Percentiles rank a stretch among this genome's conserved stretches.
phyloP scores from a whole-genome alignment of 2,888 invertebrate genomes.

The Trichogramma evanescens region DNA sequence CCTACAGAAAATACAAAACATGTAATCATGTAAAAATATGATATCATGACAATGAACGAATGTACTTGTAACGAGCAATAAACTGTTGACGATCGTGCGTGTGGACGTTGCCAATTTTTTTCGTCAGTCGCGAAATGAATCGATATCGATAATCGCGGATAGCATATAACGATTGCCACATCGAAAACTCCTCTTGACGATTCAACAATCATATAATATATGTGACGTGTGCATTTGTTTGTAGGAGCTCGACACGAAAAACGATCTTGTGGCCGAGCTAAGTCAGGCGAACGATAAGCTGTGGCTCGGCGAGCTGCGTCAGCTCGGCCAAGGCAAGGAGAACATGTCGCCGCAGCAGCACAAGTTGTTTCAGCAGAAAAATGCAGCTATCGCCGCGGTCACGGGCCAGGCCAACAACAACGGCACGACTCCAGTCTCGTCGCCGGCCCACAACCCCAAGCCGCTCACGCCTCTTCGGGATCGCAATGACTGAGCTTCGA shows the following conservation, averaged over 20 bases:
- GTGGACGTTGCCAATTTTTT: too few relatives aligned
- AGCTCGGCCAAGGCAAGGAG: slow-evolving; percentile 19
- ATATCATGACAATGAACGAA: too few relatives aligned
- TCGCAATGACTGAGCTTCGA: slow-evolving; percentile 20
- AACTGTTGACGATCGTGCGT: too few relatives aligned
- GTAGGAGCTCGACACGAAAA: slow-evolving; percentile 19
- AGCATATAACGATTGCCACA: too few relatives aligned
- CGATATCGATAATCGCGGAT: too few relatives aligned
- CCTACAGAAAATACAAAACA: too few relatives aligned
- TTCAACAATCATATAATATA: too few relatives aligned
- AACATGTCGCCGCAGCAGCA: not conserved
- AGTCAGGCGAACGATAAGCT: slow-evolving; percentile 13
- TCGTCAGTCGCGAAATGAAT: too few relatives aligned
- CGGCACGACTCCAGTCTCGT: slow-evolving; percentile 18
- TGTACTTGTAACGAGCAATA: too few relatives aligned
- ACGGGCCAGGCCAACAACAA: slow-evolving; percentile 17
- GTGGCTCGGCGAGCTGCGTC: slow-evolving; percentile 8
- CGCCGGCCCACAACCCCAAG: slow-evolving; percentile 14
- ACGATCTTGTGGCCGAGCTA: slow-evolving; percentile 16
- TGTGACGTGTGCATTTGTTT: slow-evolving; percentile 9
- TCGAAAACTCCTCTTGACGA: too few relatives aligned
- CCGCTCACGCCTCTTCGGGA: slow-evolving; percentile 18
- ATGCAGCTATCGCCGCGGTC: too few relatives aligned
- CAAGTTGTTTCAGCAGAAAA: slow-evolving; percentile 5
- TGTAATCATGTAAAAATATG: too few relatives aligned